Percentiles rank a stretch among this genome's conserved stretches.
Evolutionary conservation across 2,113 vertebrate genomes (phyloP).

Genomic region (Pangasianodon hypophthalmus): DNA sequence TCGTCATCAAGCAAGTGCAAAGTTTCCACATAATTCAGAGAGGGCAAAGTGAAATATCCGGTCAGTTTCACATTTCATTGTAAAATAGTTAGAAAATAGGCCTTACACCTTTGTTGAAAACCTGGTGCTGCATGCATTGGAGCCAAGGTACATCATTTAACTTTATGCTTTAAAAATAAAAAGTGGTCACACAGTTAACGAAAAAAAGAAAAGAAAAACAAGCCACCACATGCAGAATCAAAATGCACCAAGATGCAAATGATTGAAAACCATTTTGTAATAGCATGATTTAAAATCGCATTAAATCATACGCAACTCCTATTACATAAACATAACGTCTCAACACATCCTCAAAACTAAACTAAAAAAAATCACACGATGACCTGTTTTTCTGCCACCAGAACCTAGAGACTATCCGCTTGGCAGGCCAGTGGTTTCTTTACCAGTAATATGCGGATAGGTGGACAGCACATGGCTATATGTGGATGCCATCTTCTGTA

Average conservation of each 20-base stretch:
- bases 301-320: not conserved
- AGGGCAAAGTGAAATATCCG: not conserved
- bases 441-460: constrained; percentile 7
- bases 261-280: not conserved
- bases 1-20: not conserved
- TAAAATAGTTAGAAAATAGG: not conserved
- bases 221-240: not conserved
- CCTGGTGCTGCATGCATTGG: not conserved
- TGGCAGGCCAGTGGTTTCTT: constrained; percentile 28
- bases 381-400: constrained; percentile 1
- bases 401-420: constrained; percentile 23
- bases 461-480: constrained; percentile 30
- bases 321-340: constrained; percentile 33
- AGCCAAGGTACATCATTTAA: not conserved
- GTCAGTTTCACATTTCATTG: not conserved
- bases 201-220: not conserved
- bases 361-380: not conserved
- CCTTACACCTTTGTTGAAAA: not conserved
- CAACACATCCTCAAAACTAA: constrained; percentile 28
- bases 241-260: not conserved
- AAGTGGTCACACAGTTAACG: not conserved
- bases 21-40: not conserved
- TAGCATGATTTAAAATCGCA: not conserved
- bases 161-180: not conserved
- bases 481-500: constrained; percentile 56